phyloP scores from a whole-genome alignment of 2,797 vertebrate species.

The Melopsittacus undulatus region DNA sequence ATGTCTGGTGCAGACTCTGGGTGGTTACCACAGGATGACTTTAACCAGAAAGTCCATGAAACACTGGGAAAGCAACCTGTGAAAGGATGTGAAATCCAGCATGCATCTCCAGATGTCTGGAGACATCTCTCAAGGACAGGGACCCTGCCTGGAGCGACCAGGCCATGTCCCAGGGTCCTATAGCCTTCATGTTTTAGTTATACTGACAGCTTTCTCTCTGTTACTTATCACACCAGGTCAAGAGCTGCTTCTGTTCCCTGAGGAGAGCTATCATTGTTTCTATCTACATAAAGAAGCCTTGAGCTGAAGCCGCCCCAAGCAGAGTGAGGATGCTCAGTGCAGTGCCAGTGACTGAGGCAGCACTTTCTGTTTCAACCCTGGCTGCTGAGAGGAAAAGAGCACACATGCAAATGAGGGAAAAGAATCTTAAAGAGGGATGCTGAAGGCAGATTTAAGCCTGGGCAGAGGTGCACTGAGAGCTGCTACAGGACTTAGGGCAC shows the following conservation, averaged over 20 bases:
- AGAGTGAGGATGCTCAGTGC: neutral
- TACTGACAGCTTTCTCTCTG: neutral
- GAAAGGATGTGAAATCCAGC: neutral
- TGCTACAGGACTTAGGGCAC: neutral
- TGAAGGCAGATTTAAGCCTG: conserved; percentile 4
- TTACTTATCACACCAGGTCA: neutral
- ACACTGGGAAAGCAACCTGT: neutral
- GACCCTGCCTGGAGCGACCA: neutral
- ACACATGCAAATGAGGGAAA: neutral
- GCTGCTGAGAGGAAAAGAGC: neutral
- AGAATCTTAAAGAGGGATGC: neutral
- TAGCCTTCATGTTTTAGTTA: neutral
- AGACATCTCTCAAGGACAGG: neutral
- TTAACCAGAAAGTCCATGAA: neutral
- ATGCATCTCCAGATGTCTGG: neutral
- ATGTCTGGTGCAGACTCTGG: neutral
- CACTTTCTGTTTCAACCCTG: neutral
- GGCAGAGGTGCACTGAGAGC: neutral
- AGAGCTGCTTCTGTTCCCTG: neutral
- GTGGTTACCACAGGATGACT: neutral
- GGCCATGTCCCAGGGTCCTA: neutral
- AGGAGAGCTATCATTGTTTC: neutral
- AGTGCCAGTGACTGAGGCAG: neutral
- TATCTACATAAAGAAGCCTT: neutral
- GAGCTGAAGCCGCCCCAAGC: neutral